These are phyloP conservation scores for Homarus gammarus DNA, from an alignment of 2,888 invertebrate species.

Conservation along the genomic window DNA sequence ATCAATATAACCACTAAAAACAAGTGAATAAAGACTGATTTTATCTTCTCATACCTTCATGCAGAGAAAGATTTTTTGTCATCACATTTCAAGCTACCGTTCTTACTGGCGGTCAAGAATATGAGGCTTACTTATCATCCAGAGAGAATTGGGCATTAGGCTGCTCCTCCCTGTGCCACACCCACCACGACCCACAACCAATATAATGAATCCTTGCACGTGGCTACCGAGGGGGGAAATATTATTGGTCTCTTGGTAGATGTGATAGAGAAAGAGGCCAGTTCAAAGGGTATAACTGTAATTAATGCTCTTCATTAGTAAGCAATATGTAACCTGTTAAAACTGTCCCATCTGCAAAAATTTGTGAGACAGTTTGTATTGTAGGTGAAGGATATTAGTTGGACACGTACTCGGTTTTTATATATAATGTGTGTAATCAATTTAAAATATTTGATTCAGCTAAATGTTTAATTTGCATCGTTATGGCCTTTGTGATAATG, in stretches of 20 bases:
- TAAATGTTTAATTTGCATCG: too few relatives aligned
- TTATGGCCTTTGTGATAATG: too few relatives aligned
- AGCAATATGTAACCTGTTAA: slow-evolving; percentile 13
- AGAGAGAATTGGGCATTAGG: neutral
- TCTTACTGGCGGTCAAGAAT: neutral
- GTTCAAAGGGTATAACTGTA: too few relatives aligned
- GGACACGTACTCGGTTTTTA: too few relatives aligned
- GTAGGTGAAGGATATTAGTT: too few relatives aligned
- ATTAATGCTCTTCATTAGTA: slow-evolving; percentile 24
- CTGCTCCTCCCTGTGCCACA: neutral
- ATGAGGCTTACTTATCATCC: neutral
- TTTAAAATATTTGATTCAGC: too few relatives aligned
- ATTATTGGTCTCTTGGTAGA: neutral
- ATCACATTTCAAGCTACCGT: neutral
- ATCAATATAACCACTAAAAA: slow-evolving; percentile 14
- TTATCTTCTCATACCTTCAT: neutral
- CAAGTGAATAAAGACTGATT: neutral
- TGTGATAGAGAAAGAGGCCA: neutral
- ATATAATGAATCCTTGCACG: neutral
- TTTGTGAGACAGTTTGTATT: too few relatives aligned
- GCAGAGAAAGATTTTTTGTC: too few relatives aligned
- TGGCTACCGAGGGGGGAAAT: neutral
- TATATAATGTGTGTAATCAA: too few relatives aligned
- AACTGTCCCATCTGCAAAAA: too few relatives aligned
- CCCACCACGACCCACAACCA: neutral